Conservation (phyloP, 2,888 invertebrate species). For the Pseudoips prasinana region DNA sequence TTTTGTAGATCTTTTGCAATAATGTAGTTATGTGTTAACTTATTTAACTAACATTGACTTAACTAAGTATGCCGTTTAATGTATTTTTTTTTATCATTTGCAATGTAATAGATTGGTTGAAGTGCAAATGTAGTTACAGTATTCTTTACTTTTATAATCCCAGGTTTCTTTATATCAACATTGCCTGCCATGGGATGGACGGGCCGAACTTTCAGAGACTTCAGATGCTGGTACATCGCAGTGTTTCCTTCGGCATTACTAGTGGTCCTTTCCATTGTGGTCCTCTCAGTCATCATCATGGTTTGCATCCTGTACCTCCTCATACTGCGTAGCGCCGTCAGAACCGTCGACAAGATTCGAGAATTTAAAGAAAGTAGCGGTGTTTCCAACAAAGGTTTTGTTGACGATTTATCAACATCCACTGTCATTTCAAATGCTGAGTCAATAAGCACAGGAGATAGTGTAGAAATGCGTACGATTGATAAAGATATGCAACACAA, state of each 20-base stretch:
- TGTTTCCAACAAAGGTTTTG: slow-evolving; percentile 49
- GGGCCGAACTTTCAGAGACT: slow-evolving; percentile 72
- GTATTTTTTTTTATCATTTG: too few relatives aligned
- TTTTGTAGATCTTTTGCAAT: too few relatives aligned
- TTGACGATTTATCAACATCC: slow-evolving; percentile 40
- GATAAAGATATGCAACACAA: slow-evolving; percentile 13
- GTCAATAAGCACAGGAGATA: slow-evolving; percentile 7
- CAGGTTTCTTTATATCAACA: slow-evolving; percentile 53
- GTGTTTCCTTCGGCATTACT: slow-evolving; percentile 77
- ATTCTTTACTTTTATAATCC: too few relatives aligned
- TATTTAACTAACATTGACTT: too few relatives aligned
- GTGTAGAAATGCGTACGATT: slow-evolving; percentile 23
- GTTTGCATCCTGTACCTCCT: slow-evolving; percentile 74
- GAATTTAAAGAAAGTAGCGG: slow-evolving; percentile 50
- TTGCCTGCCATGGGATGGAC: slow-evolving; percentile 60
- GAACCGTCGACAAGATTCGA: slow-evolving; percentile 71
- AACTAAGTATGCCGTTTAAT: too few relatives aligned
- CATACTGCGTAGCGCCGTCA: slow-evolving; percentile 78
- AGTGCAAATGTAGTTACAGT: too few relatives aligned
- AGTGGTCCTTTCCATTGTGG: slow-evolving; percentile 69
- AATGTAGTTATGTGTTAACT: too few relatives aligned
- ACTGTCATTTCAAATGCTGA: slow-evolving; percentile 38
- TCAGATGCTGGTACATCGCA: slow-evolving; percentile 81
- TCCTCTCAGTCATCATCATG: slow-evolving; percentile 63
- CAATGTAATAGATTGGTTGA: too few relatives aligned